Evolutionary conservation across 2,113 vertebrate species (phyloP), one percentile per base, ranked within the genome.

Genomic region (Hippocampus barbouri): DNA sequence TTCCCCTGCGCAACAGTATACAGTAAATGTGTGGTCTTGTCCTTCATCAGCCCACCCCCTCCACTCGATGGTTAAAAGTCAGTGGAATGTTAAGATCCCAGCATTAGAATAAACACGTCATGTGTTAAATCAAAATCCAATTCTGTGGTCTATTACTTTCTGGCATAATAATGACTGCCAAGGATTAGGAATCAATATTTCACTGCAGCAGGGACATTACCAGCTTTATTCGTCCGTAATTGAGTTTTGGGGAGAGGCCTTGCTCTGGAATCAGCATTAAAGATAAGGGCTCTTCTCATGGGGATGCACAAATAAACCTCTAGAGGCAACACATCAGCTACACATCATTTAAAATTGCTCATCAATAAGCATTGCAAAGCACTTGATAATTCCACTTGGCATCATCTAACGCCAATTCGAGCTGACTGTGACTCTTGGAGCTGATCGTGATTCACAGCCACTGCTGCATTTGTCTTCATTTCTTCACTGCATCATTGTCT

Each of bases 151-250:
- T 90, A 89, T 91, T 91, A 89, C 87, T 90, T 90, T 90, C 90
- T 87, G 86, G 85, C 89, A 89, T 88, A 85, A 85, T 90, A 90
- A 90, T 90, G 86, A 90, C 87, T 83, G 87, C 86, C 83, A 82
- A 72, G 87, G 88, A 89, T 91, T 89, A 90, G 85, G 86, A 87
- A 91, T 91, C 91, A 89, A 91, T 92, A 92, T 90, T 92, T 91
- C 89, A 90, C 90, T 85, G 86, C 85, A 84, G 87, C 76, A 70
- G 78, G 86, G 88, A 86, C 86, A 88, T 90, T 87, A 90, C 81
- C 73, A 82, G 75, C 88, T 90, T 91, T 89, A 89, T 91, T 89
- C 88, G 87, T 72, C 82, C 75, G 84, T 91, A 89, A 90, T 91
- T 90, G 85, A 89, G 89, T 89, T 89, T 89, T 79, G 85, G 53